Base-by-base conservation (phyloP, 2,888 invertebrate species). In the Limnephilus auricula region DNA sequence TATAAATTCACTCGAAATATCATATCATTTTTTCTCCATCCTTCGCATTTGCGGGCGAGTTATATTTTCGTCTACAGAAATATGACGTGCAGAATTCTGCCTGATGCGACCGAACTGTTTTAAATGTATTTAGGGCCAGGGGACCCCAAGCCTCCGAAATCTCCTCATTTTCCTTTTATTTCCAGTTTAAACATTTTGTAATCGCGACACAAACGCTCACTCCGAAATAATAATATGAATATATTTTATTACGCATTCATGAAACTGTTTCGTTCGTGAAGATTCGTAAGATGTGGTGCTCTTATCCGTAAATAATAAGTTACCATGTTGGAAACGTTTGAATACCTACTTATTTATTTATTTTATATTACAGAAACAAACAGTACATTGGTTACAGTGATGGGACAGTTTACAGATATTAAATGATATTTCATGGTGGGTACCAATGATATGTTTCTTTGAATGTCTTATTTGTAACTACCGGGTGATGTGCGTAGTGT, bases 101-200 rank as follows among this genome's bases (percentile, higher is more conserved):
- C 82, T n/a, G n/a, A n/a, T n/a, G n/a, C 82, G 32, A 37, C 31
- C 9, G 18, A 25, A 15, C 82, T 34, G 15, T 15, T 34, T 31
- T 32, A 5, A 50, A 86, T 50, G 31, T 86, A n/a, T 86, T 86
- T 45, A 45, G 18, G 85, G 30, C 32, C 85, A 85, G 85, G 37
- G 15, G 85, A 18, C 18, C 40, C 50, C 13, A 86, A 40, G 32
- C 80, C 32, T 31, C 31, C 32, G 6, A 1, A 82, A 34, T 37
- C 34, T 34, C 25, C 0, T 25, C 2, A 13, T 32, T 65, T 65
- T 65, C 65, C n/a, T n/a, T n/a, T 65, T 65, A 65, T 65, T 65
- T 65, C 25, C 1, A n/a, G 9, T 65, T 65, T 65, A 65, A 65
- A 65, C 65, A 65, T 25, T 65, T 4, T 10, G 40, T 12, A 40